Base-by-base conservation (phyloP, 2,113 vertebrate genomes). In the Hyperopisus bebe region DNA sequence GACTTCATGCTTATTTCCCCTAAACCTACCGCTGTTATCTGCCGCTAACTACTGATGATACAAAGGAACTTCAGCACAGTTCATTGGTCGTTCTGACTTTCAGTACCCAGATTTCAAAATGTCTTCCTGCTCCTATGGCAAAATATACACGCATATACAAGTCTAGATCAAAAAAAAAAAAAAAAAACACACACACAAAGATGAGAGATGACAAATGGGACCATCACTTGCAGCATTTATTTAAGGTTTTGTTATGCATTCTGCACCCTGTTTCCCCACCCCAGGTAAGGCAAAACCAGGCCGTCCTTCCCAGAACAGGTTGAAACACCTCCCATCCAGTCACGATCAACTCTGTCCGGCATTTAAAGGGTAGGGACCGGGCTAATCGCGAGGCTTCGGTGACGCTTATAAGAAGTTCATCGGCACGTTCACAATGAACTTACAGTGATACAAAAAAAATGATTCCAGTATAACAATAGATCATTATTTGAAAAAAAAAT, bases 171-270 rank as follows among this genome's bases (percentile, higher is more conserved):
- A 8, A 15, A 35, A 13, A 27, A 24, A 50, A 53, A 46, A 88
- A 21, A 39, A 48, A 1, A 48, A 10, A 62, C 53, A 58, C 55
- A 58, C 55, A 58, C 51, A 58, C 62, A 35, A 5, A 39, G 46
- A 66, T 66, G 42, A n/a, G 27, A 44, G 83, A 50, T 3, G 70
- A 77, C 66, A 88, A 66, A 47, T 10, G 82, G 88, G n/a, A 42
- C 35, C 31, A 66, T 66, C 27, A 42, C 51, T 80, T 83, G 88
- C 88, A 51, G 70, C 66, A 80, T 88, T 88, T 88, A 88, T 77
- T 88, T 88, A 27, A 47, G 46, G n/a, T 50, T 24, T 50, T 86
- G 21, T 15, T 27, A 48, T 50, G 15, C 44, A 47, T 86, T 48
- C 21, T 47, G 21, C 83, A 86, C 11, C 83, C 11, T 31, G 44